A percentile compares a stretch with the other conserved stretches of the same genome.
phyloP scores from a whole-genome alignment of 2,113 vertebrate genomes.

The Aleadryas rufinucha region DNA sequence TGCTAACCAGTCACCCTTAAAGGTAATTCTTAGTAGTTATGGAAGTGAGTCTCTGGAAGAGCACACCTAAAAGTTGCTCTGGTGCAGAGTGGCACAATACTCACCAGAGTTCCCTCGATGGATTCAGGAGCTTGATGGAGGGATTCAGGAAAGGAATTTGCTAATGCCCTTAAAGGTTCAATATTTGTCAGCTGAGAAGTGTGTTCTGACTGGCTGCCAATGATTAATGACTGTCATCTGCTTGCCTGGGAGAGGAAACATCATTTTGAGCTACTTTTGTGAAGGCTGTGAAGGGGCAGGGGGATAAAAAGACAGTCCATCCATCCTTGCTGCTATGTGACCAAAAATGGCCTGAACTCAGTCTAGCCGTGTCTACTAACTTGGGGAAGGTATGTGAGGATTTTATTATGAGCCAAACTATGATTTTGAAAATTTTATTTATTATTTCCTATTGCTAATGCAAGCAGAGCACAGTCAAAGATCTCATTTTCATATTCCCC shows the following conservation, averaged over 20 bases:
- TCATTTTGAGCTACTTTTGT: not conserved
- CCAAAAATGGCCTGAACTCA: not conserved
- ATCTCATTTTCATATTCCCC: not conserved
- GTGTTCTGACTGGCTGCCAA: not conserved
- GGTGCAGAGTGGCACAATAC: not conserved
- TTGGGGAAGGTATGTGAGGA: not conserved
- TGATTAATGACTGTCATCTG: not conserved
- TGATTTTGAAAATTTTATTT: constrained; percentile 1
- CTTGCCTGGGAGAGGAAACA: not conserved
- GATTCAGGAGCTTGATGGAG: not conserved
- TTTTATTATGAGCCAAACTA: not conserved
- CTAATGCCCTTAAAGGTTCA: not conserved
- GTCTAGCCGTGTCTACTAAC: not conserved
- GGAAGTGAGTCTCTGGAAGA: not conserved
- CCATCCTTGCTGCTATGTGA: not conserved
- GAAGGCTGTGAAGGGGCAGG: not conserved
- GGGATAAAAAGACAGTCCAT: not conserved
- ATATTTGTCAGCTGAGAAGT: not conserved
- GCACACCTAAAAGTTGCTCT: not conserved
- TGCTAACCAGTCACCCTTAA: not conserved
- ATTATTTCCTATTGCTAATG: not conserved
- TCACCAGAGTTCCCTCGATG: not conserved
- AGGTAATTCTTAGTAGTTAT: not conserved
- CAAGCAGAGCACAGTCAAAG: not conserved
- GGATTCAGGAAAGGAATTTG: not conserved